phyloP scores from a whole-genome alignment of 2,888 invertebrate species.

The Operophtera brumata region DNA sequence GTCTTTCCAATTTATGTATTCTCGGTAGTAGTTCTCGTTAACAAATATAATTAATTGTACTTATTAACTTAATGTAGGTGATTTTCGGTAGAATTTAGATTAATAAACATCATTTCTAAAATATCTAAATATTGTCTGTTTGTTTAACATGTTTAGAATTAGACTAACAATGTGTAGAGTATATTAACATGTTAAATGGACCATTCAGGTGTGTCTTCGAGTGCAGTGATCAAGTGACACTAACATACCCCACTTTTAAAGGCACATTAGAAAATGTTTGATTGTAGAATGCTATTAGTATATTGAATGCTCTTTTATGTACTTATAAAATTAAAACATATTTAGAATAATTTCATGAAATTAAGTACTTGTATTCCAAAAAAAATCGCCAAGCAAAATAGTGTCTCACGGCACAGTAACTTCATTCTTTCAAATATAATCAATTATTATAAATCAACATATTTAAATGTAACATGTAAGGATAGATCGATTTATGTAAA shows the following conservation, averaged over 20 bases:
- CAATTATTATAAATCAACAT: conserved; percentile 53
- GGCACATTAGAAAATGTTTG: conserved; percentile 59
- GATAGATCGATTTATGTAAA: conserved; percentile 79
- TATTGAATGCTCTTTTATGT: conserved; percentile 59
- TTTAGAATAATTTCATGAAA: conserved; percentile 47
- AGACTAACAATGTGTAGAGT: conserved; percentile 79
- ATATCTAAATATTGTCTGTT: conserved; percentile 76
- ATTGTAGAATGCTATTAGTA: conserved; percentile 61
- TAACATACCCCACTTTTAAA: conserved; percentile 70
- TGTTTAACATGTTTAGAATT: conserved; percentile 80
- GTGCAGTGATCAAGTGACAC: conserved; percentile 56
- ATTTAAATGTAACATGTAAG: conserved; percentile 69
- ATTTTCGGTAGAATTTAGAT: conserved; percentile 70
- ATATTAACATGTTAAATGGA: conserved; percentile 69
- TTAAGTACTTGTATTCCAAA: conserved; percentile 53
- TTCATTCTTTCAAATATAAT: conserved; percentile 47
- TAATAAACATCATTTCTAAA: conserved; percentile 79
- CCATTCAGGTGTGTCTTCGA: conserved; percentile 41
- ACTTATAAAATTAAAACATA: conserved; percentile 55
- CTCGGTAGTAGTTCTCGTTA: conserved; percentile 63
- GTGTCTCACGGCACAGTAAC: conserved; percentile 74
- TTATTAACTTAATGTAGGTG: conserved; percentile 70
- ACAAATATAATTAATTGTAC: conserved; percentile 76
- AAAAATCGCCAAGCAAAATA: conserved; percentile 78
- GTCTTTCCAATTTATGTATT: conserved; percentile 54